Evolutionary conservation across 2,113 vertebrate genomes (phyloP).

Genomic region (Heteronetta atricapilla): DNA sequence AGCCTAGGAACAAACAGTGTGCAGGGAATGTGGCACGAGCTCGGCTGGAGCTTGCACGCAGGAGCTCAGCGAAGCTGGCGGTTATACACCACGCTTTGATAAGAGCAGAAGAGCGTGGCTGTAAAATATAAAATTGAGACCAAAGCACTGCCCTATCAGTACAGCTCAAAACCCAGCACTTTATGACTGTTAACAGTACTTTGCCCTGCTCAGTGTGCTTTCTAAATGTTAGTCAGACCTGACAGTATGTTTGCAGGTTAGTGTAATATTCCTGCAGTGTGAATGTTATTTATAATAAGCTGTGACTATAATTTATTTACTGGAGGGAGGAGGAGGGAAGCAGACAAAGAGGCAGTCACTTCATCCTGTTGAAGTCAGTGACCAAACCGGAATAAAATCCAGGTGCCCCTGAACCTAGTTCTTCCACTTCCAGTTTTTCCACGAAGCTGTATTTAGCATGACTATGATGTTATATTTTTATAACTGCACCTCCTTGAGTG

Average conservation of each 20-base stretch:
- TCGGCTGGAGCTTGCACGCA: not conserved
- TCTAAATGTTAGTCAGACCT: not conserved
- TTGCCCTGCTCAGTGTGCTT: not conserved
- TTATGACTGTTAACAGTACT: not conserved
- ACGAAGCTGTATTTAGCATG: constrained; percentile 18
- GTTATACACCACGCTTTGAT: not conserved
- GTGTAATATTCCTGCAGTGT: constrained; percentile 2
- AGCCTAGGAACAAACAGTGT: not conserved
- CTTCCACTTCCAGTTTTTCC: constrained; percentile 51
- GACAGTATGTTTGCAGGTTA: constrained; percentile 39
- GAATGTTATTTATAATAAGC: constrained; percentile 44
- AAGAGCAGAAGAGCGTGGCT: not conserved
- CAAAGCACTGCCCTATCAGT: not conserved
- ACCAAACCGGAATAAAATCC: constrained; percentile 34
- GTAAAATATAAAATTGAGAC: constrained; percentile 21
- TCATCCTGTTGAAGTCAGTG: not conserved
- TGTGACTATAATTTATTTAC: constrained; percentile 46
- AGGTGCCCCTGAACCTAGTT: constrained; percentile 25
- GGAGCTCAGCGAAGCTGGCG: constrained; percentile 3
- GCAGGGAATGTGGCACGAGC: not conserved
- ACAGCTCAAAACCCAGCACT: constrained; percentile 20
- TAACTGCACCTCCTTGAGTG: not conserved
- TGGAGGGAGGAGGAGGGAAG: not conserved
- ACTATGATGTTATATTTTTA: constrained; percentile 12
- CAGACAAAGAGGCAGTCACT: constrained; percentile 37